Percentiles rank a stretch among this genome's conserved stretches.
phyloP scores from a whole-genome alignment of 2,113 vertebrate species.

The Nyctereutes procyonoides region DNA sequence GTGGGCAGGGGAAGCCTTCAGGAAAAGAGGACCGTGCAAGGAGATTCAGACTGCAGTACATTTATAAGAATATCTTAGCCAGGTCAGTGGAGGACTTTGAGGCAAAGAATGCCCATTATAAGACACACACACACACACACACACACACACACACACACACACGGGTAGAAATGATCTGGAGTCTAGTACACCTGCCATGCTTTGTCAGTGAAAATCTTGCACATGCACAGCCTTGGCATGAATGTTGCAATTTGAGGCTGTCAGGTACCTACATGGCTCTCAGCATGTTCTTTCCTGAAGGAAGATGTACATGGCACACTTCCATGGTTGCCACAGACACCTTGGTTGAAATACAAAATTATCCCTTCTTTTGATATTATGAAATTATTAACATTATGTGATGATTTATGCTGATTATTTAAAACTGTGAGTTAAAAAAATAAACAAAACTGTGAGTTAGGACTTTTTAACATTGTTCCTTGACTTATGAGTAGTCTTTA shows the following conservation, averaged over 20 bases:
- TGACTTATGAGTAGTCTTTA: background rate
- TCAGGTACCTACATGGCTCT: background rate
- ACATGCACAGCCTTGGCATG: background rate
- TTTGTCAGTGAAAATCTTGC: background rate
- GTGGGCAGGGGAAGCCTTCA: accelerated
- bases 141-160: too few species aligned
- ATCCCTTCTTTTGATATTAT: background rate
- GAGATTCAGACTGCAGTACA: background rate
- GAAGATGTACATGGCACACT: accelerated
- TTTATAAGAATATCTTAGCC: background rate
- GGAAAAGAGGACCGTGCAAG: background rate
- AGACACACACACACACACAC: too few species aligned
- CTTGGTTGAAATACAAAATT: background rate
- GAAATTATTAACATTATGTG: background rate
- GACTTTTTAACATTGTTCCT: background rate
- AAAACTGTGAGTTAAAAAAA: background rate
- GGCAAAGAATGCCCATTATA: background rate
- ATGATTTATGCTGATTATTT: background rate
- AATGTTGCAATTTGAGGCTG: background rate
- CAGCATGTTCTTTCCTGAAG: background rate
- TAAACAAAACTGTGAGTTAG: background rate
- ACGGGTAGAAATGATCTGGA: background rate
- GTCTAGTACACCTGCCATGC: background rate
- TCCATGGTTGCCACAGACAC: background rate
- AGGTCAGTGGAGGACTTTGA: background rate